A percentile compares a stretch with the other conserved stretches of the same genome.
Evolutionary conservation across 2,113 vertebrate species (phyloP).

Genomic region (Phalacrocorax pelagicus): DNA sequence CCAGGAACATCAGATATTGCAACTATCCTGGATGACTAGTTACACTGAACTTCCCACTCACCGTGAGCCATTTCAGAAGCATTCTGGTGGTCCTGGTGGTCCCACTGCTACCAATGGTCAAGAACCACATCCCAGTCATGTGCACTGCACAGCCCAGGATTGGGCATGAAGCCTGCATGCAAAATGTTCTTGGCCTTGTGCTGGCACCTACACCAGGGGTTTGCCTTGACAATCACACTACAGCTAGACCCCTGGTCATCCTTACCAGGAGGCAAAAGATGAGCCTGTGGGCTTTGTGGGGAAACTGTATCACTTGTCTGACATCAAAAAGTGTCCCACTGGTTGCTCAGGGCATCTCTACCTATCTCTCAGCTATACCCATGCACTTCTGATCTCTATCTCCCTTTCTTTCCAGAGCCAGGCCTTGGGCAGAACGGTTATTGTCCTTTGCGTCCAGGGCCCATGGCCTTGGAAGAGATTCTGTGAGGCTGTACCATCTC

Average conservation of each 20-base stretch:
- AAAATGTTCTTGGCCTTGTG: background rate
- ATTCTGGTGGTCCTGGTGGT: background rate
- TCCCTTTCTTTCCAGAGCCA: background rate
- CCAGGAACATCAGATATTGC: background rate
- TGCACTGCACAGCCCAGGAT: background rate
- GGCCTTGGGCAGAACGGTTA: background rate
- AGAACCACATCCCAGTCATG: background rate
- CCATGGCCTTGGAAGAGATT: background rate
- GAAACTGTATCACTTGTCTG: background rate
- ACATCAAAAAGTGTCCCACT: background rate
- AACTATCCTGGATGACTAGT: background rate
- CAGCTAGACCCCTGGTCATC: background rate
- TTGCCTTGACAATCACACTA: background rate
- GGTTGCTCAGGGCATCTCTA: background rate
- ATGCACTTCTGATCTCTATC: background rate
- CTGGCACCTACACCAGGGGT: background rate
- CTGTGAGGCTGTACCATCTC: background rate
- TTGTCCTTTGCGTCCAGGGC: background rate
- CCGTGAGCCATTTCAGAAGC: background rate
- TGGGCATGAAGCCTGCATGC: background rate
- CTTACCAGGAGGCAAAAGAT: background rate
- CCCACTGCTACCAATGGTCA: background rate
- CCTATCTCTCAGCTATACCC: background rate
- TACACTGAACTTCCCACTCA: background rate
- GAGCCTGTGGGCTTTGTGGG: background rate